phyloP scores from a whole-genome alignment of 2,113 vertebrate species.

The Hipposideros armiger region DNA sequence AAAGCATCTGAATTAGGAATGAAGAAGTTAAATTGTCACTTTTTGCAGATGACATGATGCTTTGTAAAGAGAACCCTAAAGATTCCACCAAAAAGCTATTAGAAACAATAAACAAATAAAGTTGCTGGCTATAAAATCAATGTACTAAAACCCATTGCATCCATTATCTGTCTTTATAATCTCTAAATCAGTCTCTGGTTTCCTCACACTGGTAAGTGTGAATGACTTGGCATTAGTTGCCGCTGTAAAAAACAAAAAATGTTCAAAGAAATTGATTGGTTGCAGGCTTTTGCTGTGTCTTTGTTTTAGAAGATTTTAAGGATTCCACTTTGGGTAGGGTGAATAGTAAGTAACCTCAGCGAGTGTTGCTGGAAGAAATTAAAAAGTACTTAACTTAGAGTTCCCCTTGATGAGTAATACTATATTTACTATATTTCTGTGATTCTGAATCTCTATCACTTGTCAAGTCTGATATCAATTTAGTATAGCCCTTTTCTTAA shows the following conservation, averaged over 20 bases:
- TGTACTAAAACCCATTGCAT: no score
- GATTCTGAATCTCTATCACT: neutral
- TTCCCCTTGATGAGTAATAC: neutral
- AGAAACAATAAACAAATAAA: no score
- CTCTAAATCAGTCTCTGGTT: neutral
- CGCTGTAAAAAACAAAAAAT: neutral
- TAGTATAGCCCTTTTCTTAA: neutral
- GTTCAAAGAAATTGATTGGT: neutral
- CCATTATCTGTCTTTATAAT: neutral
- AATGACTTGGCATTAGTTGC: slow-evolving; percentile 1
- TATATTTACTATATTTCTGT: neutral
- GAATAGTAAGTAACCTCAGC: neutral
- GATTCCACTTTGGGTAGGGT: neutral
- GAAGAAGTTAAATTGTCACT: no score
- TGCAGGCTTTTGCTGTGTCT: slow-evolving; percentile 10
- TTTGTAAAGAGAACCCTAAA: no score
- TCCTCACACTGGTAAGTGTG: slow-evolving; percentile 37
- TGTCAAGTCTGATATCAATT: neutral
- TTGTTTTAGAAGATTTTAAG: slow-evolving; percentile 46
- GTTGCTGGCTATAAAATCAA: no score
- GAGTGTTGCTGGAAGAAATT: slow-evolving; percentile 44
- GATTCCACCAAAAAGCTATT: no score
- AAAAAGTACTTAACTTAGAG: slow-evolving; percentile 32
- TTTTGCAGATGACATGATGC: no score
- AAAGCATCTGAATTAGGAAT: no score